Base-by-base conservation (phyloP, 2,113 vertebrate species). In the Phoxinus phoxinus region DNA sequence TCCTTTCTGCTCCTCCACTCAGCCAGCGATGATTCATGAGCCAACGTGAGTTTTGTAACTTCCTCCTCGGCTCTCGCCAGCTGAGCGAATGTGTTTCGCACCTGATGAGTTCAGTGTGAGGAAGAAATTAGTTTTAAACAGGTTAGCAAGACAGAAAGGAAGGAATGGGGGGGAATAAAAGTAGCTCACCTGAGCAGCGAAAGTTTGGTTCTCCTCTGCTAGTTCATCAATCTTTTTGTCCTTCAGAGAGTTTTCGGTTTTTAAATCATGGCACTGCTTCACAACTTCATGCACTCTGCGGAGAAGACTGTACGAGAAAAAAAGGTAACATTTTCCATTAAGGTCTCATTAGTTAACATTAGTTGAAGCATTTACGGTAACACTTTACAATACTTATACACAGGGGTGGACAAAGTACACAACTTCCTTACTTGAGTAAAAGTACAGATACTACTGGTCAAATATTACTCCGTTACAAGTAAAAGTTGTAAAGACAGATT, bases 191-290 rank as follows among this genome's bases (percentile, higher is more conserved):
- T 96, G 95, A 90, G 93, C 95, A 13, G 95, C 93, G 6, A 97
- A 94, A 0, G 95, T 95, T 4, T 95, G 95, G 2, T 96, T 96
- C 90, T 97, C 96, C 51, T 96, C 95, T 0, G 92, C 94, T 30
- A 96, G 93, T 63, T 94, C 93, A 81, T 78, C 94, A 35, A 96
- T 96, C 27, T 95, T 96, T 46, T 94, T 92, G 48, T 96, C 96
- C 93, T 95, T 96, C 81, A 96, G 96, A 56, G 86, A 86, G 58
- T 95, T 95, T 82, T 96, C 94, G 0, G 94, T 95, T 90, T 93
- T 96, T 74, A 97, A 90, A 73, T 97, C 95, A 84, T 96, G 95
- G 74, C 95, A 96, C 72, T 96, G 96, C 86, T 92, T 95, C 61
- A 95, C 85, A 2, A 95, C 90, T 81, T 97, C 95, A 0, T 95